These are phyloP conservation scores for Belgica antarctica DNA, from an alignment of 2,888 invertebrate species.

Conservation along the genomic window DNA sequence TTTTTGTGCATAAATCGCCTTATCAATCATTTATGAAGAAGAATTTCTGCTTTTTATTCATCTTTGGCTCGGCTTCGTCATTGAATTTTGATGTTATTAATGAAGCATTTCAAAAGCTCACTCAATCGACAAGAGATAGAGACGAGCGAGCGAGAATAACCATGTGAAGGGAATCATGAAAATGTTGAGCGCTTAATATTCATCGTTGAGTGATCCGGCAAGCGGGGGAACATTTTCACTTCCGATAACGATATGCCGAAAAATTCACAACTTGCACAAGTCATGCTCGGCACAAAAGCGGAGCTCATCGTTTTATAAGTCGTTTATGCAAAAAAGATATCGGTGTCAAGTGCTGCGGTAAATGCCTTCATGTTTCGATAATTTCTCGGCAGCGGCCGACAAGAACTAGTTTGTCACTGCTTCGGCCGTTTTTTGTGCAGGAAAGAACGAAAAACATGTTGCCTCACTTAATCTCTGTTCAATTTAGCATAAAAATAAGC, in stretches of 20 bases:
- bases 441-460: slow-evolving; percentile 14
- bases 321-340: too few species aligned
- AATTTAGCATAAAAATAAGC: slow-evolving; percentile 30
- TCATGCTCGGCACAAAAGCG: too few species aligned
- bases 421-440: background rate
- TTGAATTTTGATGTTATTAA: slow-evolving; percentile 42
- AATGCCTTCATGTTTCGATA: too few species aligned
- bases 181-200: background rate
- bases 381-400: too few species aligned
- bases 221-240: too few species aligned
- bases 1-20: slow-evolving; percentile 30
- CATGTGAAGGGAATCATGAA: background rate
- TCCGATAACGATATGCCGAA: too few species aligned
- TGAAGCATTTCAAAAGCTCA: slow-evolving; percentile 22
- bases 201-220: background rate
- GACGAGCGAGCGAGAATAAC: too few species aligned
- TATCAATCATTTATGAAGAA: slow-evolving; percentile 41
- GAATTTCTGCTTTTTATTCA: background rate
- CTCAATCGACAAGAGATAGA: too few species aligned
- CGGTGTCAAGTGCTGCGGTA: too few species aligned
- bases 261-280: too few species aligned
- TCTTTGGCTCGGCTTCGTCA: slow-evolving; percentile 33
- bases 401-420: too few species aligned
- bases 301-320: too few species aligned
- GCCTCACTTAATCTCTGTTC: slow-evolving; percentile 29